Conservation (phyloP, 2,888 invertebrate genomes). For the Clitarchus hookeri region DNA sequence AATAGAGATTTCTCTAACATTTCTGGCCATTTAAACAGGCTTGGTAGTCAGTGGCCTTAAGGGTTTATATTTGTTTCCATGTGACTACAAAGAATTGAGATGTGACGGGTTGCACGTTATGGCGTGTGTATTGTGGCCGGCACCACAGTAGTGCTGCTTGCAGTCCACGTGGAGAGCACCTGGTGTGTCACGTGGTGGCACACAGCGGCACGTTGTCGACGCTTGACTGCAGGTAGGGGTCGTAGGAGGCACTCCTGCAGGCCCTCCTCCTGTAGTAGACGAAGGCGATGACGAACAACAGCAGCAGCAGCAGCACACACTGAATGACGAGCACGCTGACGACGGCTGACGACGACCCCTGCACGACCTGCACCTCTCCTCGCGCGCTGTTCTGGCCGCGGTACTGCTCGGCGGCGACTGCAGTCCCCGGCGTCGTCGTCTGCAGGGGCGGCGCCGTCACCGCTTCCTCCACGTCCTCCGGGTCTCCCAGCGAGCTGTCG, state of each 20-base stretch:
- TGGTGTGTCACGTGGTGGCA: not conserved
- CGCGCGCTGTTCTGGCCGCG: not conserved
- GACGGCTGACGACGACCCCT: not conserved
- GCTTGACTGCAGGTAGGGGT: not conserved
- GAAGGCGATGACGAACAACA: not conserved
- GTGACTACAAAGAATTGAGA: no score
- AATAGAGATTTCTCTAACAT: no score
- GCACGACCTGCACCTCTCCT: not conserved
- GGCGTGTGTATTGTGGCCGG: no score
- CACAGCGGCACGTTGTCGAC: not conserved
- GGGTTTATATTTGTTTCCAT: no score
- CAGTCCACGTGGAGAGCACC: no score
- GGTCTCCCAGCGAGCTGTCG: not conserved
- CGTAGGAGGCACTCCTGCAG: not conserved
- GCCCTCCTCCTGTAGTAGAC: not conserved
- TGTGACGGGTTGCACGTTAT: no score
- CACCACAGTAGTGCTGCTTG: no score
- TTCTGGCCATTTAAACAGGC: no score
- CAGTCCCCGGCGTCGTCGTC: not conserved
- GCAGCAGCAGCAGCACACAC: not conserved
- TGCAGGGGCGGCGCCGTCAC: not conserved
- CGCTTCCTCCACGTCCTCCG: not conserved
- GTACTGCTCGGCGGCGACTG: not conserved
- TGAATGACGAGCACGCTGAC: not conserved
- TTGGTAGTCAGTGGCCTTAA: no score